These are phyloP conservation scores for Margarornis squamiger DNA, from an alignment of 2,797 vertebrate species.

Conservation along the genomic window DNA sequence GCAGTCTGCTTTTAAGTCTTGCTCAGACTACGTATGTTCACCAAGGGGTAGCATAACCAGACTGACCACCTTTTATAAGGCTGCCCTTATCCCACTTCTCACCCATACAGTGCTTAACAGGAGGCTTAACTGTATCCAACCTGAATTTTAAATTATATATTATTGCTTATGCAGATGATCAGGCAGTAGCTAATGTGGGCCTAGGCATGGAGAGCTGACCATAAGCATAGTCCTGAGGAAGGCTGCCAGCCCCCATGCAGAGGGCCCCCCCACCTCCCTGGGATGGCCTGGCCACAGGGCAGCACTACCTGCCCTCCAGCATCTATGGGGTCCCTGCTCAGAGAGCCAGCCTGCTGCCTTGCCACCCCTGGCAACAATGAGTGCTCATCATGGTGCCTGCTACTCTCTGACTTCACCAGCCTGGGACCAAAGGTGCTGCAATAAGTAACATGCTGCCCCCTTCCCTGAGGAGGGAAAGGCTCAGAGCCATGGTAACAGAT, in stretches of 20 bases:
- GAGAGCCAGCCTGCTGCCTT: accelerated
- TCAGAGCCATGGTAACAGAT: neutral
- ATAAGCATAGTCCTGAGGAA: accelerated
- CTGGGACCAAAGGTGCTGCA: neutral
- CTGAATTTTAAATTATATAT: neutral
- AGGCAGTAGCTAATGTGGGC: neutral
- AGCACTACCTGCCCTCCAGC: neutral
- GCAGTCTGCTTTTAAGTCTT: neutral
- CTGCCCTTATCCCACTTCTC: neutral
- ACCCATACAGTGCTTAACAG: neutral
- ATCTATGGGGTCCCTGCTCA: neutral
- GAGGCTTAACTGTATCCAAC: neutral
- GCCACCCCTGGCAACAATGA: neutral
- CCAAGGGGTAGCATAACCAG: neutral
- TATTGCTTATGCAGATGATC: neutral
- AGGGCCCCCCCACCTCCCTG: accelerated
- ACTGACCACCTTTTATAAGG: neutral
- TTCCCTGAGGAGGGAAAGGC: neutral
- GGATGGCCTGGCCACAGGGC: accelerated
- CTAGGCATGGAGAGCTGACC: neutral
- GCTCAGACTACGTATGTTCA: neutral
- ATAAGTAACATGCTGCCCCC: accelerated
- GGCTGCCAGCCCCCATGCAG: neutral
- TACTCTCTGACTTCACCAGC: accelerated
- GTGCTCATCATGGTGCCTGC: accelerated